Evolutionary conservation across 2,797 vertebrate species (phyloP).

Genomic region (Thripadectes ignobilis): DNA sequence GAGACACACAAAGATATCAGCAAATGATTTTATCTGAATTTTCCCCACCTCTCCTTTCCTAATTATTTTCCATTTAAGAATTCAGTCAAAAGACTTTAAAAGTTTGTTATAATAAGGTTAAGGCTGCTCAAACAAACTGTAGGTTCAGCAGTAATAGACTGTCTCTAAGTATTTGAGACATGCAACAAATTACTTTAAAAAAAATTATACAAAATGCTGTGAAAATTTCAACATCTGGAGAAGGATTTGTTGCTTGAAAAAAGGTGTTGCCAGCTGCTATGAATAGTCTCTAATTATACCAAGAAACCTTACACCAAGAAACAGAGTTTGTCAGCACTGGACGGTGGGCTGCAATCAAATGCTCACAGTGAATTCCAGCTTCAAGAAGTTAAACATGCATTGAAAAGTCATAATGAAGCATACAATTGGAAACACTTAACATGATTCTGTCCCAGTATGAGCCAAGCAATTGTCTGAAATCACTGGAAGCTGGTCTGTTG

Average conservation of each 20-base stretch:
- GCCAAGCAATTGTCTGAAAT: conserved; percentile 50
- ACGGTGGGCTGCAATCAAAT: not conserved
- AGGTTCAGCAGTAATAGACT: not conserved
- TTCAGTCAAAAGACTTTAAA: not conserved
- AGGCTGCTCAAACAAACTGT: not conserved
- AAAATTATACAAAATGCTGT: not conserved
- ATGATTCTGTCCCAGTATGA: conserved; percentile 8
- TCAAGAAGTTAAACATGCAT: conserved; percentile 18
- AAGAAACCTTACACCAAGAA: not conserved
- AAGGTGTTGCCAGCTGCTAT: not conserved
- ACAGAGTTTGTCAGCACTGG: not conserved
- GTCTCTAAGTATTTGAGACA: not conserved
- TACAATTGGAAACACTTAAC: conserved; percentile 37
- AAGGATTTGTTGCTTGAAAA: not conserved
- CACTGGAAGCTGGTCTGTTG: conserved; percentile 7
- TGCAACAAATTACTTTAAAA: not conserved
- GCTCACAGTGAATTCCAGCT: not conserved
- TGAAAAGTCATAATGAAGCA: conserved; percentile 39
- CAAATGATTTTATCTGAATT: not conserved
- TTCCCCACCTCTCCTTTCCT: not conserved
- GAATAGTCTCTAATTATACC: conserved; percentile 42
- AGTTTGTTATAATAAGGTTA: not conserved
- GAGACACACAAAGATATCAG: not conserved
- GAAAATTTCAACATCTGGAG: not conserved
- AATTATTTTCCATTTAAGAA: conserved; percentile 39